Base-by-base conservation (phyloP, 2,797 vertebrate genomes). In the Borostomias antarcticus region DNA sequence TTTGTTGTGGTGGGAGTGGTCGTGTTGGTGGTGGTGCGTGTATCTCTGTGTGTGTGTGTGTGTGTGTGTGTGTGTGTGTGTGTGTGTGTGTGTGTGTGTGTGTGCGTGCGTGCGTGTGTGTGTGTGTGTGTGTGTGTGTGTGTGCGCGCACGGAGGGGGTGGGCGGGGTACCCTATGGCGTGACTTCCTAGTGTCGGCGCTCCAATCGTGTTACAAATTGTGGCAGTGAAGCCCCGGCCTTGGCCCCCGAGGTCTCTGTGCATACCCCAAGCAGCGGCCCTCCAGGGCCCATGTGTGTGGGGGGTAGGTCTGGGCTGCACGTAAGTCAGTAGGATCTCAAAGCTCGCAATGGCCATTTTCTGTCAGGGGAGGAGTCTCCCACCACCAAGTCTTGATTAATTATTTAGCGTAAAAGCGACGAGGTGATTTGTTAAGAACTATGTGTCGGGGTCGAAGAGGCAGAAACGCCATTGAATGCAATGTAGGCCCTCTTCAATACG, bases 401-500 rank as follows among this genome's bases (percentile, higher is more conserved):
- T 63, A 45, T 58, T 32, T 33, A 63, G 43, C 43, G 54, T 10
- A 62, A 37, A 33, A 69, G 45, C 58, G 33, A 50, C 26, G 32
- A 64, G 21, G 51, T 37, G 26, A 65, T 79, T 76, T 80, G 71
- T 71, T 68, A 19, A 58, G 72, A 77, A 72, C 76, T 59, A 65
- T 30, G 75, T 23, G 76, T 51, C 21, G 62, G 75, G 74, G 74
- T 73, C 66, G 75, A 78, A 73, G 73, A 79, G 72, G 69, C 77
- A 82, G 33, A 78, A 85, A 82, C 77, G 67, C 77, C 78, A 1
- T 64, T 66, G 81, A 66, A 50, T 48, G 19, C 63, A 59, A 56
- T 26, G 57, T 32, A 19, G 72, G 68, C 70, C 68, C 74, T 77
- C 75, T 83, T 76, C 77, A 77, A 78, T 57, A 77, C 75, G 80